Base-by-base conservation (phyloP, 2,113 vertebrate genomes). In the Grantiella picta region DNA sequence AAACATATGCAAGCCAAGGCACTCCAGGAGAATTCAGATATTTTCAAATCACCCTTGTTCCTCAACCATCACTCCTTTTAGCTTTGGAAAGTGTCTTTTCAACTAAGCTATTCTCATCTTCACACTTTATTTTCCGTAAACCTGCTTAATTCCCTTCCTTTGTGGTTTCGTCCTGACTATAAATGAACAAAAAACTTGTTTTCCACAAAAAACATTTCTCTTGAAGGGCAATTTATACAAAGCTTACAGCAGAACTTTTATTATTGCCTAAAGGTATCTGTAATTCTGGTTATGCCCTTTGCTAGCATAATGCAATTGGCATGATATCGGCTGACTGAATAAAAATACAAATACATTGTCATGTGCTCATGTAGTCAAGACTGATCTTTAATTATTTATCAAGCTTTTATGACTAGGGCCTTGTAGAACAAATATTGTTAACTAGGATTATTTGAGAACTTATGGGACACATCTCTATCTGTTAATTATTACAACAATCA, bases 1-100 rank as follows among this genome's bases (percentile, higher is more conserved):
- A 92, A 94, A 45, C 56, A 88, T 14, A 6, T 45, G 66, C 40
- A 72, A 72, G 70, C 76, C 87, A 96, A 73, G 59, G n/a, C 76
- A 44, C 64, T 33, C 70, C 84, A 79, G 84, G 85, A 83, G 61
- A 85, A 87, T 35, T 75, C 22, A 69, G 33, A 15, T 86, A 76
- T 80, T 89, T 87, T 76, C 57, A 69, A 76, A 70, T 61, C 76
- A 79, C 50, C 15, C 44, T 47, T 44, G 17, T 33, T 85, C 44
- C 42, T 78, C 35, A 86, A 23, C 21, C 9, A 42, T 47, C 29
- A 60, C 27, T 71, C 28, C 21, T 75, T 57, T 60, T 23, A 64
- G 40, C 9, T 83, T 86, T 73, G 47, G 11, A 60, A 89, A 85
- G 0, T 7, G 5, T 50, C 50, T 72, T 77, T 50, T 80, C 18